These are phyloP conservation scores for Poeciliopsis paucimaculata DNA, from an alignment of 2,797 vertebrate species.

Conservation along the genomic window DNA sequence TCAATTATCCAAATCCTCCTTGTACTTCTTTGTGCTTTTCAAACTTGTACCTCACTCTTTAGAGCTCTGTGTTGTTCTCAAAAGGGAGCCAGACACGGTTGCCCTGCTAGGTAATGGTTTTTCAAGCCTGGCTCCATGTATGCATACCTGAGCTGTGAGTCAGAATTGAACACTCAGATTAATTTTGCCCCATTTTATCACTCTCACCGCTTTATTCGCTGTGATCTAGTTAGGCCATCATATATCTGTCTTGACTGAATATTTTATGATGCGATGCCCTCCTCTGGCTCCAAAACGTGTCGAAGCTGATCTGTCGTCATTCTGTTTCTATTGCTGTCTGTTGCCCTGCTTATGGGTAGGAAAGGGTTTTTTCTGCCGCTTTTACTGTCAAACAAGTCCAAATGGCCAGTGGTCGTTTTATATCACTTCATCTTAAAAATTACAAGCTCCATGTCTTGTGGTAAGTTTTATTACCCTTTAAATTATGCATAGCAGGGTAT, in stretches of 20 bases:
- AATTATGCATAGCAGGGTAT: constrained; percentile 20
- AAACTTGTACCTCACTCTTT: neutral
- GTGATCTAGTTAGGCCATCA: constrained; percentile 41
- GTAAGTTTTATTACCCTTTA: constrained; percentile 23
- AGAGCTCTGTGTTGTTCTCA: neutral
- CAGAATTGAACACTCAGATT: constrained; percentile 53
- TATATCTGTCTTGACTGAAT: constrained; percentile 51
- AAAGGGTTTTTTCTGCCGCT: constrained; percentile 18
- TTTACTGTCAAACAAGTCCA: constrained; percentile 21
- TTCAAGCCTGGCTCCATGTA: constrained; percentile 27
- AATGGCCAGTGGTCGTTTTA: constrained; percentile 42
- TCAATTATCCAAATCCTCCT: neutral
- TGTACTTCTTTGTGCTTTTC: neutral
- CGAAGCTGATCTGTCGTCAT: constrained; percentile 14
- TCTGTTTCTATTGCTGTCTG: constrained; percentile 11
- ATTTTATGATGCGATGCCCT: constrained; percentile 55
- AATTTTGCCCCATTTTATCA: constrained; percentile 52
- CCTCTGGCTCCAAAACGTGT: constrained; percentile 34
- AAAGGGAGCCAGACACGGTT: neutral
- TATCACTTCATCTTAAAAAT: constrained; percentile 14
- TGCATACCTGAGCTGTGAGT: constrained; percentile 45
- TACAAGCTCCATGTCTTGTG: constrained; percentile 7
- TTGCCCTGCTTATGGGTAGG: constrained; percentile 5
- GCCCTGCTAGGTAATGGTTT: constrained; percentile 22
- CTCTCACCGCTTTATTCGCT: constrained; percentile 43